Evolutionary conservation across 1,140 invertebrate genomes (phyloP).

Genomic region (Matsumurasca onukii): DNA sequence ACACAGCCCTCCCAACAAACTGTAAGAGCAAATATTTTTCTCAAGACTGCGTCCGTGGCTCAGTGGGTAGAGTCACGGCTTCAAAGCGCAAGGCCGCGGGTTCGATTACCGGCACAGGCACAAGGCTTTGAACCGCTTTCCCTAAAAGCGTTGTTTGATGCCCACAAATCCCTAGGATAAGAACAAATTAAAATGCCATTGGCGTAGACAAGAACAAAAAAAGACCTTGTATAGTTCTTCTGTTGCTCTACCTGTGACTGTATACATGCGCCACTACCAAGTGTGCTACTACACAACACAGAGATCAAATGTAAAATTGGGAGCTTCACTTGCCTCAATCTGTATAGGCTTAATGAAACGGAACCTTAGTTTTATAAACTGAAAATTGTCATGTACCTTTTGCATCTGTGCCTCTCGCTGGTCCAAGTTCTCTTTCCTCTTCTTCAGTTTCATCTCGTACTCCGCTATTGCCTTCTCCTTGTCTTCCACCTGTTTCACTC

Average conservation of each 20-base stretch:
- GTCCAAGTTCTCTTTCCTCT: slow-evolving; percentile 88
- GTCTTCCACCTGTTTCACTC: slow-evolving; percentile 67
- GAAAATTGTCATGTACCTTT: slow-evolving; percentile 54
- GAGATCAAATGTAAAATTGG: neutral
- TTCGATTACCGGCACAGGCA: too few species aligned
- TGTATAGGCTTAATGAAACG: neutral
- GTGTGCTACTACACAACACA: neutral
- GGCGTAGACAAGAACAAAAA: too few species aligned
- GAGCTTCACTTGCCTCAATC: neutral
- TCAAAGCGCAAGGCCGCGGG: too few species aligned
- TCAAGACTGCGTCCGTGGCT: too few species aligned
- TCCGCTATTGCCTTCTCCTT: slow-evolving; percentile 79
- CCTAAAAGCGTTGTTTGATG: too few species aligned
- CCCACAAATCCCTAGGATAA: neutral
- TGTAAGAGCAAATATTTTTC: too few species aligned
- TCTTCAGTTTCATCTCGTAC: slow-evolving; percentile 81
- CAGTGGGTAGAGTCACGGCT: too few species aligned
- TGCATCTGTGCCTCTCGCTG: slow-evolving; percentile 82
- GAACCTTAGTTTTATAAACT: slow-evolving; percentile 32
- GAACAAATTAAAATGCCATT: too few species aligned
- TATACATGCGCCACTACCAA: neutral
- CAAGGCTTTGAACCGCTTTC: too few species aligned
- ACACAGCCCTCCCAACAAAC: too few species aligned
- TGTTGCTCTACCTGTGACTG: neutral
- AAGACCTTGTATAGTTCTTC: neutral